Conservation (phyloP, 92 coral and sea anemone genomes). For the Parazoanthus swiftii region DNA sequence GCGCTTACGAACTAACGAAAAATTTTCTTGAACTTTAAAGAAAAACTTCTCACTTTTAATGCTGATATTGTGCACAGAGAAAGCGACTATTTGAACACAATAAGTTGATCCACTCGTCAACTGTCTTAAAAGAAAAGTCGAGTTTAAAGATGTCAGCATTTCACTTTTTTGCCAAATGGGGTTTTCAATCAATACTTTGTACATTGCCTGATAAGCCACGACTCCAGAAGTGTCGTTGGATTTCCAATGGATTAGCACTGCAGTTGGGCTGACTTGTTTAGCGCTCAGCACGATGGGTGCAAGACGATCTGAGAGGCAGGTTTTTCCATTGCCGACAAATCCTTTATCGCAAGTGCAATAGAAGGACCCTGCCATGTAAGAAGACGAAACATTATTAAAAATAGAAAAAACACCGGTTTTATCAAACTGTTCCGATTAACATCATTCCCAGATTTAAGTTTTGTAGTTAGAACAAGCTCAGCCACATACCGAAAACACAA, state of each 20-base stretch:
- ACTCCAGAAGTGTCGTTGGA: constrained; percentile 27
- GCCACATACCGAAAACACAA: too few relatives aligned
- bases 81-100: not conserved
- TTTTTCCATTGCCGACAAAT: constrained; percentile 49
- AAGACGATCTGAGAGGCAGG: constrained; percentile 27
- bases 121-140: not conserved
- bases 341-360: constrained; percentile 47
- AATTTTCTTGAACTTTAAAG: not conserved
- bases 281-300: constrained; percentile 28
- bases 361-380: constrained; percentile 44
- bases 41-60: not conserved
- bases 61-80: not conserved
- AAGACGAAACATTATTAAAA: not conserved
- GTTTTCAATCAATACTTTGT: not conserved
- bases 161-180: constrained; percentile 8
- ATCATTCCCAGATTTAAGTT: too few relatives aligned
- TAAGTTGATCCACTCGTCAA: constrained; percentile 6
- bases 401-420: not conserved
- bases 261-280: constrained; percentile 20
- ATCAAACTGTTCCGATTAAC: too few relatives aligned
- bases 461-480: too few relatives aligned
- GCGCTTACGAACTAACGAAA: not conserved
- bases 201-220: not conserved
- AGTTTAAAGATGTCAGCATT: constrained; percentile 7
- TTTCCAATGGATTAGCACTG: constrained; percentile 46